These are phyloP conservation scores for Steromphala cineraria DNA, from an alignment of 2,888 invertebrate genomes.

Conservation along the genomic window DNA sequence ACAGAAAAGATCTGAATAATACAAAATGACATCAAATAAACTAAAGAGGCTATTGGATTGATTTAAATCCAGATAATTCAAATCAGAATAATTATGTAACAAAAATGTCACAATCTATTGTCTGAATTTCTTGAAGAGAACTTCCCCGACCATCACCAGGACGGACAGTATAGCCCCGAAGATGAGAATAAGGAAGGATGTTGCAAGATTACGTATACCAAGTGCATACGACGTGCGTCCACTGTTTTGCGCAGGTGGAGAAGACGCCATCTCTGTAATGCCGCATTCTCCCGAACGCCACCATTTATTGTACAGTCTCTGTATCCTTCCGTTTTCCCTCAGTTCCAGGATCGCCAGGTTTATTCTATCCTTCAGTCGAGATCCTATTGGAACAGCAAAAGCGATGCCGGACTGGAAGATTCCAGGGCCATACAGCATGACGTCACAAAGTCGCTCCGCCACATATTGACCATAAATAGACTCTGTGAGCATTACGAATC, in stretches of 20 bases:
- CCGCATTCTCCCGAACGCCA: neutral
- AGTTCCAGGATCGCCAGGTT: neutral
- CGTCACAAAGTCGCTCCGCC: slow-evolving; percentile 32
- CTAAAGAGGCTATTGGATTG: too few relatives aligned
- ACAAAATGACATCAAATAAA: too few relatives aligned
- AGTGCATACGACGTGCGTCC: neutral
- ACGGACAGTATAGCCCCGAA: neutral
- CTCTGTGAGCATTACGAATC: slow-evolving; percentile 36
- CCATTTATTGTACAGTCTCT: neutral
- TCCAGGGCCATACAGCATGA: slow-evolving; percentile 33
- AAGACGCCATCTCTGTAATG: neutral
- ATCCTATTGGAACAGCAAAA: neutral
- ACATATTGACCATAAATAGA: slow-evolving; percentile 30
- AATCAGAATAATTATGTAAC: too few relatives aligned
- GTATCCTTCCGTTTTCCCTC: neutral
- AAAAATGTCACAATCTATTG: neutral
- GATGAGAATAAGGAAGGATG: neutral
- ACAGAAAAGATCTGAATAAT: too few relatives aligned
- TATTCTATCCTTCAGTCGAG: neutral
- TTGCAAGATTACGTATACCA: neutral
- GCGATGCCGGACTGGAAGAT: neutral
- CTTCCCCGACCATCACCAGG: neutral
- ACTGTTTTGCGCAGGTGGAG: too few relatives aligned
- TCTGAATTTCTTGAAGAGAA: neutral
- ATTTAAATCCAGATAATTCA: too few relatives aligned